phyloP scores from a whole-genome alignment of 2,888 invertebrate species.

The Pyrocoelia pectoralis region DNA sequence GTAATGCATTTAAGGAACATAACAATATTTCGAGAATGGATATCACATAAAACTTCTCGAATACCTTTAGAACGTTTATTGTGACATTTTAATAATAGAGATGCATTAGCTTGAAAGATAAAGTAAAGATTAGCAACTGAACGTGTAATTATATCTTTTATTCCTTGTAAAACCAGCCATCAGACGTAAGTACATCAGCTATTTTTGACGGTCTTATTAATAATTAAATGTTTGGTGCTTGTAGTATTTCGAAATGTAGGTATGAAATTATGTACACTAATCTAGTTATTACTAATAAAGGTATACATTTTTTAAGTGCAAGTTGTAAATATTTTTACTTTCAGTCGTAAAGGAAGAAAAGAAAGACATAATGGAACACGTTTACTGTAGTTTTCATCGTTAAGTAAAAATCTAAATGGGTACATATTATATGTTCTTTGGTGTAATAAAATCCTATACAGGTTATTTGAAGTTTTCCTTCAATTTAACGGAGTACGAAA shows the following conservation, averaged over 20 bases:
- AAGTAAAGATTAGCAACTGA: not conserved
- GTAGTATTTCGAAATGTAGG: slow-evolving; percentile 11
- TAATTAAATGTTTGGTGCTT: not conserved
- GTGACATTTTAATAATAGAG: not conserved
- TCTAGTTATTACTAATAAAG: slow-evolving; percentile 23
- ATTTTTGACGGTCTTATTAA: not conserved
- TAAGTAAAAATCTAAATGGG: slow-evolving; percentile 8
- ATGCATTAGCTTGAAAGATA: not conserved
- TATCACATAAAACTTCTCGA: too few species aligned
- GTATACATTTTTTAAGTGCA: slow-evolving; percentile 18
- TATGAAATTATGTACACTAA: slow-evolving; percentile 8
- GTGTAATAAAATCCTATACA: not conserved
- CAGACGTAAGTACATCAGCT: not conserved
- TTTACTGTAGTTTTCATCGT: slow-evolving; percentile 6
- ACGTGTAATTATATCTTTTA: slow-evolving; percentile 2
- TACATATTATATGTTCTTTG: not conserved
- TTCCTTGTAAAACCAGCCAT: not conserved
- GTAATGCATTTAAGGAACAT: too few species aligned
- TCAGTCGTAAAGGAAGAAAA: slow-evolving; percentile 12
- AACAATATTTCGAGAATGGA: too few species aligned
- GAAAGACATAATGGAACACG: slow-evolving; percentile 10
- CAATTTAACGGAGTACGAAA: not conserved
- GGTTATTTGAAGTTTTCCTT: not conserved
- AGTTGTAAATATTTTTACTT: slow-evolving; percentile 20
- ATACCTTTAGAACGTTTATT: not conserved